phyloP scores from a whole-genome alignment of 2,113 vertebrate species.

The Podocnemis expansa region DNA sequence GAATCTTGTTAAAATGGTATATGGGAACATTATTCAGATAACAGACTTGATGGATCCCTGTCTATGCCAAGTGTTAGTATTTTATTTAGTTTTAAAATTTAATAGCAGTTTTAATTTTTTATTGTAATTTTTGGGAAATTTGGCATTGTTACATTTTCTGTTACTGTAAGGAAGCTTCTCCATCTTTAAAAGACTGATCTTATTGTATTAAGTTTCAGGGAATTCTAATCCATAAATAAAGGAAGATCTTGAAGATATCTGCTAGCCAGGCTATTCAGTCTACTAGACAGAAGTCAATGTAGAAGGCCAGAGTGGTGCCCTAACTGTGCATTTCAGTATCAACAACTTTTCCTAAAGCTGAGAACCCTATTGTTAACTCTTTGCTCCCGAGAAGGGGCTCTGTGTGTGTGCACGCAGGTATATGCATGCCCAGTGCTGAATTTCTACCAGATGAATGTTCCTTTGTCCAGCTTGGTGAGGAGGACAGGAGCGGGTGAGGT shows the following conservation, averaged over 20 bases:
- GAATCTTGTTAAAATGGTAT: conserved; percentile 42
- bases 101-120: not conserved
- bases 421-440: not conserved
- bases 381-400: not conserved
- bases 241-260: not conserved
- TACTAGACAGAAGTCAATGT: not conserved
- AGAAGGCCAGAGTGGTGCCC: not conserved
- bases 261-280: not conserved
- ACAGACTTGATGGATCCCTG: conserved; percentile 30
- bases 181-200: not conserved
- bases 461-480: not conserved
- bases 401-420: not conserved
- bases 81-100: conserved; percentile 32
- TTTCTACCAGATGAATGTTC: not conserved
- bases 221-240: not conserved
- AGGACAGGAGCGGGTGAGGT: not conserved
- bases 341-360: not conserved
- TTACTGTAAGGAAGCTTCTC: not conserved
- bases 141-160: not conserved
- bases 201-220: not conserved
- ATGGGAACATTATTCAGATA: conserved; percentile 37
- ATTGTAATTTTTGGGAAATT: not conserved
- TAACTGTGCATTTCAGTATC: not conserved
- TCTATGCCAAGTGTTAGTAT: conserved; percentile 4
- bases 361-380: not conserved